Percentiles rank a stretch among this genome's conserved stretches.
Evolutionary conservation across 2,888 invertebrate species (phyloP).

Genomic region (Agapetus fuscipes): DNA sequence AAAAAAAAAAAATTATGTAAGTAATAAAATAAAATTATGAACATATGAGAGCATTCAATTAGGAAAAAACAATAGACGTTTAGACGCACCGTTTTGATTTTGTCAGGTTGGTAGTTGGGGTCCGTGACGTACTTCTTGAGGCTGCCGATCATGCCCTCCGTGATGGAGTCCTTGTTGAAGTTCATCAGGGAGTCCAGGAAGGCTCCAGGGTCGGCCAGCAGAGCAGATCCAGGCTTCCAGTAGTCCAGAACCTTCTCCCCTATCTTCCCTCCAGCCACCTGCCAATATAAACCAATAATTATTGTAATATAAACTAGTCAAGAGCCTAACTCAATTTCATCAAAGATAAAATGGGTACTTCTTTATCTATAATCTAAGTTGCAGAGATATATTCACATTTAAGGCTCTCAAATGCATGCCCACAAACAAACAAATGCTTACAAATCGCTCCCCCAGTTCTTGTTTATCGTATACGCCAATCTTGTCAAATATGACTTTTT

Average conservation of each 20-base stretch:
- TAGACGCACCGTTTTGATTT: conserved; percentile 63
- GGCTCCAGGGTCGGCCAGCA: conserved; percentile 71
- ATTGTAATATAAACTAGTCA: background rate
- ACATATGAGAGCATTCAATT: no score
- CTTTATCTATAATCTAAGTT: no score
- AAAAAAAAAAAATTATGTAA: no score
- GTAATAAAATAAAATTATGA: no score
- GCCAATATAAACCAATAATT: conserved; percentile 30
- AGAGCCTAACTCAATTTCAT: background rate
- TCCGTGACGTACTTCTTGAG: conserved; percentile 68
- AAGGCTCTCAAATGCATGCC: no score
- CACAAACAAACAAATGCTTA: no score
- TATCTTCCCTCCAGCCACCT: conserved; percentile 45
- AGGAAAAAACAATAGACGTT: no score
- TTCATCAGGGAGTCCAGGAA: conserved; percentile 77
- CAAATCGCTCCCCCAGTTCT: no score
- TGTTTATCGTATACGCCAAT: no score
- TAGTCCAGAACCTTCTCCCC: conserved; percentile 82
- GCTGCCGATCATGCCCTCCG: conserved; percentile 71
- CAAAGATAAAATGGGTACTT: background rate
- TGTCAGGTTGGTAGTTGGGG: conserved; percentile 70
- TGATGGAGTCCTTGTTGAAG: conserved; percentile 77
- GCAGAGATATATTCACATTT: no score
- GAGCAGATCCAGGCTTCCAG: conserved; percentile 78
- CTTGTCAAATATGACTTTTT: no score